phyloP scores from a whole-genome alignment of 2,797 vertebrate genomes.

The Arctocebus calabarensis region DNA sequence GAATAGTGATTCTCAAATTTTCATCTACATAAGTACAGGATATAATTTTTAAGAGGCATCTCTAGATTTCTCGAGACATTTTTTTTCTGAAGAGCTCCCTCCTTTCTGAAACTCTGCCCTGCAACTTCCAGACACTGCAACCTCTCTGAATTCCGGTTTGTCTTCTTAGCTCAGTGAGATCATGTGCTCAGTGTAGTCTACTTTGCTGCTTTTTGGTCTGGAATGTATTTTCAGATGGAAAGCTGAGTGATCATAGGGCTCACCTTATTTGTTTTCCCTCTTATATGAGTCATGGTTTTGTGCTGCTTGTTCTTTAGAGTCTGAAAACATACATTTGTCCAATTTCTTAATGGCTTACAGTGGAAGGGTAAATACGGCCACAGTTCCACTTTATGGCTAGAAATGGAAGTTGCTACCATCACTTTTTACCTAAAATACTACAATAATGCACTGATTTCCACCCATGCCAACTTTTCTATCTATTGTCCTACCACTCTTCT shows the following conservation, averaged over 20 bases:
- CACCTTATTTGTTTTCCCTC: neutral
- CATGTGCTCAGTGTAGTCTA: neutral
- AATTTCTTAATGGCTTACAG: neutral
- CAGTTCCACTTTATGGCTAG: neutral
- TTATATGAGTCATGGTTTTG: neutral
- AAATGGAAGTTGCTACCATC: neutral
- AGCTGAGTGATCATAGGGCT: neutral
- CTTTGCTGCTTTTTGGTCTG: neutral
- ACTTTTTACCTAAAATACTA: constrained; percentile 11
- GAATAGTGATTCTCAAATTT: constrained; percentile 23
- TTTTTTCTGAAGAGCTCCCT: constrained; percentile 43
- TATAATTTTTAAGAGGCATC: neutral
- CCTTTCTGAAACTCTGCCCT: neutral
- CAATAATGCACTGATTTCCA: neutral
- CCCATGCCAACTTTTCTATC: neutral
- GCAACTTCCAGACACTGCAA: neutral
- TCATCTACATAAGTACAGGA: neutral
- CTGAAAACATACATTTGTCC: neutral
- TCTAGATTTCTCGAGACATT: neutral
- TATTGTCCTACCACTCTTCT: neutral
- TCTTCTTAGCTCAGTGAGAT: neutral
- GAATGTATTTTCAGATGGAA: constrained; percentile 10
- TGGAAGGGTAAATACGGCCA: neutral
- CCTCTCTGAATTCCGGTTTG: neutral
- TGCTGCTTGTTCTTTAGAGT: neutral